Evolutionary conservation across 2,888 invertebrate species (phyloP), one percentile per base, ranked within the genome.

Genomic region (Acheta domesticus): DNA sequence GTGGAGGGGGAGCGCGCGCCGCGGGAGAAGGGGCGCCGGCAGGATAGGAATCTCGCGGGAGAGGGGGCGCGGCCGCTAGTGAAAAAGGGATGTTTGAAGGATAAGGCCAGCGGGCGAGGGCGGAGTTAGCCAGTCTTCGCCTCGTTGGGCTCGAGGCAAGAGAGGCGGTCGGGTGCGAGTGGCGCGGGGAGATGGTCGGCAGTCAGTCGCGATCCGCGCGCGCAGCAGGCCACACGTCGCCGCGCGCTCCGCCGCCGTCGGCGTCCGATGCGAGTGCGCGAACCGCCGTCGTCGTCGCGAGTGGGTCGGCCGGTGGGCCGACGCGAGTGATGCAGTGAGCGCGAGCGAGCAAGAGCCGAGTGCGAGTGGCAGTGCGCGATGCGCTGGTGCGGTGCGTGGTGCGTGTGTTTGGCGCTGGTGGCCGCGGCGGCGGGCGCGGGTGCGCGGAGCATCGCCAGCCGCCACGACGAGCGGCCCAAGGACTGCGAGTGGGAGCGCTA

Each of bases 401-500:
- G 76, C 76, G 76, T 16, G 48, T 19, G n/a, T 4, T 21, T 21
- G 75, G 75, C 23, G 75, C 16, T 16, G 21, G 23, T 21, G 75
- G 36, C 75, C 16, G 75, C 75, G 75, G 75, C 36, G 5, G 16
- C 14, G 75, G 16, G 48, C 48, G 48, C 49, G 77, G 48, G 48
- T 19, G 79, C 76, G 50, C 81, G 82, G 2, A 81, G 81, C 77
- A 80, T 81, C 74, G 75, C 81, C 79, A 80, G 80, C 48, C 76
- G 78, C 20, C 80, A 76, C 85, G 91, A 91, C 84, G 91, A 91
- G 86, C 90, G 91, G 81, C 92, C 93, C 83, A 90, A 90, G 86
- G 93, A 92, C 85, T 93, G 93, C 88, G 91, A 91, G 85, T 93
- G 93, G 90, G 90, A 90, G 85, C 89, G 87, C 83, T 62, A 62